Evolutionary conservation across 2,888 invertebrate genomes (phyloP), one percentile per base, ranked within the genome.

Genomic region (Siphlonurus alternatus): DNA sequence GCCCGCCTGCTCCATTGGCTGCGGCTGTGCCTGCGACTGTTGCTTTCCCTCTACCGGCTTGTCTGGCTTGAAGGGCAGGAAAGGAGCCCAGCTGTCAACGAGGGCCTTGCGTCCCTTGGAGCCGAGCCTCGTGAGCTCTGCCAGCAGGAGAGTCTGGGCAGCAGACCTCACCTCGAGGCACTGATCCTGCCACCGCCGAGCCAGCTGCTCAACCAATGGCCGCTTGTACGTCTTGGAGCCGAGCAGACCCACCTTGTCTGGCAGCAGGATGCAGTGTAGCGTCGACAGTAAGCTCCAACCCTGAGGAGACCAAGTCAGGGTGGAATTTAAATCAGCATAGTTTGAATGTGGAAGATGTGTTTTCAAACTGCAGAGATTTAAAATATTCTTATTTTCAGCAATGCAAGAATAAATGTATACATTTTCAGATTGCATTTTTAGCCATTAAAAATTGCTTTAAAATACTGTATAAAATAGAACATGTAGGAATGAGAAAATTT

Each of bases 151-250:
- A 10, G 97, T 96, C 73, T 99, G 99, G 0, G 97, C 92, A 0
- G 98, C 98, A 76, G 98, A 96, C 2, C 99, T 81, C 61, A 95
- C 94, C 79, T 99, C 98, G 2, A 98, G 82, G 75, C 98, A 99
- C 70, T 96, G 91, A 78, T 99, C 98, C 75, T 99, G 98, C 99
- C 99, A 99, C 67, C 56, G 82, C 20, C 96, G 85, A 0, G 97
- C 98, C 80, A 99, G 82, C 86, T 96, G 92, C 77, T 99, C 98
- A 2, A 99, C 93, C 76, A 93, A 92, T 0, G 97, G 96, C n/a
- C 93, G 83, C 73, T 95, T 93, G 77, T 93, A 95, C 66, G 83
- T 83, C 74, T 84, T 86, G 0, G 87, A 85, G 51, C 88, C 88
- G 72, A 81, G 76, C 71, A 69, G 76, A 0, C 87, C 84, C 7